Percentiles rank a stretch among this genome's conserved stretches.
phyloP scores from a whole-genome alignment of 2,113 vertebrate species.

The Tenebrosternarchus preto region DNA sequence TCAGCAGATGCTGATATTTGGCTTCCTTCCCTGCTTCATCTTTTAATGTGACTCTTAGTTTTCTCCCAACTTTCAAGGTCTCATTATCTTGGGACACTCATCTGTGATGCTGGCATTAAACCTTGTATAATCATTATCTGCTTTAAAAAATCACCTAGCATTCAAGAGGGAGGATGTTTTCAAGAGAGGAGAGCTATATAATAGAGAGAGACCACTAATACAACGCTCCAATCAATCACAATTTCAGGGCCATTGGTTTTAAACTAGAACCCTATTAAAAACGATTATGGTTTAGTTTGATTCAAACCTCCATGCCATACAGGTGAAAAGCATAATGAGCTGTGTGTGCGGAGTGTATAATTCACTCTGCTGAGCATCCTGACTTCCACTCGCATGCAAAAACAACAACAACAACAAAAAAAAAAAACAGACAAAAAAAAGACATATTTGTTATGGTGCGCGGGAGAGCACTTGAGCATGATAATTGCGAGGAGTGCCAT shows the following conservation, averaged over 20 bases:
- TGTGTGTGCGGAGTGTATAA: conserved; percentile 27
- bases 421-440: too few species aligned
- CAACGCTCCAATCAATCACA: conserved; percentile 33
- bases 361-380: conserved; percentile 15
- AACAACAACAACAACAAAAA: background rate
- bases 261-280: conserved; percentile 35
- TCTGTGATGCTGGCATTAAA: too few species aligned
- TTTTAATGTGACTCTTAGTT: too few species aligned
- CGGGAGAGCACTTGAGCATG: conserved; percentile 14
- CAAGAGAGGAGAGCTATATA: background rate
- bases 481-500: conserved; percentile 30
- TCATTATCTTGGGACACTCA: too few species aligned
- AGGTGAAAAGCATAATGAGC: conserved; percentile 41
- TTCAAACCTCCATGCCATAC: background rate
- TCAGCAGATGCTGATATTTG: too few species aligned
- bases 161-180: background rate
- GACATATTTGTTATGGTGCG: conserved; percentile 27
- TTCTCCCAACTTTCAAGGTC: too few species aligned
- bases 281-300: conserved; percentile 25
- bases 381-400: background rate
- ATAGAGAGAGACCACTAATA: background rate
- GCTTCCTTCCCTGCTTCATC: too few species aligned
- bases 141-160: background rate
- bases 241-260: conserved; percentile 22
- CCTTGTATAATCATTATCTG: too few species aligned